Evolutionary conservation across 2,113 vertebrate genomes (phyloP), one percentile per base, ranked within the genome.

Genomic region (Neofelis nebulosa): DNA sequence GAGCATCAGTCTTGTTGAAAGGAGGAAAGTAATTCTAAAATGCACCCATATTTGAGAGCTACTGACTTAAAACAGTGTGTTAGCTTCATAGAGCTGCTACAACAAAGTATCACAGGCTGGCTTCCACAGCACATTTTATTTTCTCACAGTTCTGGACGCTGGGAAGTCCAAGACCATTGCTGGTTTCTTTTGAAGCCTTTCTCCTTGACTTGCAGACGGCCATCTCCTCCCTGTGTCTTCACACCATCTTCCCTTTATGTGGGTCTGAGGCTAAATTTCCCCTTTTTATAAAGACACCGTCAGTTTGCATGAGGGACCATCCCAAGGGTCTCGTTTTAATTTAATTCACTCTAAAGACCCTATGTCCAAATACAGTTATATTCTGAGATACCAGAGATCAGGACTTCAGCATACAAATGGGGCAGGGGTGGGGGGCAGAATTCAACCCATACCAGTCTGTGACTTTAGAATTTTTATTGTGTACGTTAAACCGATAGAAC

Each of bases 281-380:
- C 14, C 0, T 57, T 92, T 83, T 61, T n/a, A 36, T 66, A 41
- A 96, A 31, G 63, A 88, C 55, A 73, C 4, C 11, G 36, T 63
- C n/a, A 38, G 52, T 27, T 2, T 33, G 7, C 25, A 88, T 25
- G 73, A 45, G 63, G 8, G 33, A 8, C 15, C 74, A 81, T 4
- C 31, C 11, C 74, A 55, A 50, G 50, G 14, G 21, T 33, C 38
- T 65, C 4, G 0, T 66, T 92, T 96, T 81, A 52, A 85, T 36
- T 94, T 87, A 83, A 79, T 78, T 82, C 82, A 15, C 18, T 78
- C 50, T 86, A 71, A 92, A 80, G 36, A 94, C 16, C 29, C 29
- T 68, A 29, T 71, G 15, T 76, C 57, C 13, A 84, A 80, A 76
- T 16, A 15, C 0, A 94, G 19, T 63, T 91, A 57, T 4, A 14